Base-by-base conservation (phyloP, 2,113 vertebrate species). In the Sturnira hondurensis region DNA sequence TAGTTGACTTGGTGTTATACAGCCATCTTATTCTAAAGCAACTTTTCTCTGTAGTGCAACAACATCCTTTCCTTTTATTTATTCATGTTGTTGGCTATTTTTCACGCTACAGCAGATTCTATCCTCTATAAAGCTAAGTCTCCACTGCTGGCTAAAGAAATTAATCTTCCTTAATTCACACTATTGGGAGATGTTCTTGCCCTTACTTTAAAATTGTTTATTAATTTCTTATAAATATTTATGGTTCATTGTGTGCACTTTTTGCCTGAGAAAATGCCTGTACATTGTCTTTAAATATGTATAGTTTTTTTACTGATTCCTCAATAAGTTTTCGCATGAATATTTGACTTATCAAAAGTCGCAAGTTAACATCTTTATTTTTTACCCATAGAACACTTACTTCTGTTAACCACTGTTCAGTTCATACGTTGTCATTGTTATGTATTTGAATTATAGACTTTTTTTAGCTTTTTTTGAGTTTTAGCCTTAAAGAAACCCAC, bases 191-290 rank as follows among this genome's bases (percentile, higher is more conserved):
- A 56, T 77, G 28, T 88, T 83, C 71, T 65, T 88, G 20, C 45
- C 68, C 31, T 92, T 95, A 68, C 76, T 92, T 71, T 63, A 58
- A 87, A 88, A 83, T 83, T 76, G 16, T 58, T 89, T 93, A 77
- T 84, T 92, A 81, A 58, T 87, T 95, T 43, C 15, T 41, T 68
- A 47, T 70, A 95, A 47, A 84, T 58, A 80, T 58, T 86, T 85
- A 43, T 31, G n/a, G 24, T 45, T 31, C 50, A 67, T 43, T 45
- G 7, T 84, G 20, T 89, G 28, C 15, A 61, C 26, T 89, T 95
- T 92, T 95, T 78, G 14, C 28, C 36, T 58, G 52, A 74, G 43
- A 89, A 92, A 52, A 95, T 41, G 74, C 82, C 36, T 87, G 26
- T 28, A 76, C 38, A 87, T 84, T 58, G 19, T 84, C 76, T 83